Base-by-base conservation (phyloP, 2,113 vertebrate genomes). In the Monarcha castaneiventris region DNA sequence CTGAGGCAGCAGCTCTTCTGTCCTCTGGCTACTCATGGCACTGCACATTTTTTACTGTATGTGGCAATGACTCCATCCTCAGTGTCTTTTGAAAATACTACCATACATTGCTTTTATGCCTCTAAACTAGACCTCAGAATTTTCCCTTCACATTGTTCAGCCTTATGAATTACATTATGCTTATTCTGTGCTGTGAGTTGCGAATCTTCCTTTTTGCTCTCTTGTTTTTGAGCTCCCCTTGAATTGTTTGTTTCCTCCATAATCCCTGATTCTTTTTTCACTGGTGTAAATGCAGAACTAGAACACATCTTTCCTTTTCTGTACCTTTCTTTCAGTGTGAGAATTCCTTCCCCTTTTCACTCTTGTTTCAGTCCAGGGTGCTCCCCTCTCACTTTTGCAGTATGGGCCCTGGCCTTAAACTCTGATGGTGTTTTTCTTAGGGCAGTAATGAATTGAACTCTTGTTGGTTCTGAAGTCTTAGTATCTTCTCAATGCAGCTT, bases 301-400 rank as follows among this genome's bases (percentile, higher is more conserved):
- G 72, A 75, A 41, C 7, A 44, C 29, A 32, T 3, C 13, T 79
- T 64, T 85, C 19, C 6, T 90, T 81, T 89, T 71, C 49, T 58
- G 15, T 74, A 33, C 8, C 44, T 3, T 48, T 92, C 39, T 66
- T 58, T 59, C 52, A 56, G 6, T 1, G 0, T 41, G 30, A 84
- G 25, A 86, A 63, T 84, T 89, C 5, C 13, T 84, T 73, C 5
- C 10, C 13, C 81, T 33, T 88, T 67, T 32, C 25, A 67, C 18
- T 25, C 12, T 72, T 6, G 1, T 26, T 52, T 88, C 20, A 58
- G 29, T 85, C 12, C 18, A 37, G 22, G 5, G 15, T 87, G 21
- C 29, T 74, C 8, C 21, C 17, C 4, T 55, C 15, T 25, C 0
- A 0, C 46, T 63, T 89, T 27, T 2, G 1, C 39, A 56, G 10